Evolutionary conservation across 1,140 invertebrate genomes (phyloP).

Genomic region (Drosophila quadrilineata): DNA sequence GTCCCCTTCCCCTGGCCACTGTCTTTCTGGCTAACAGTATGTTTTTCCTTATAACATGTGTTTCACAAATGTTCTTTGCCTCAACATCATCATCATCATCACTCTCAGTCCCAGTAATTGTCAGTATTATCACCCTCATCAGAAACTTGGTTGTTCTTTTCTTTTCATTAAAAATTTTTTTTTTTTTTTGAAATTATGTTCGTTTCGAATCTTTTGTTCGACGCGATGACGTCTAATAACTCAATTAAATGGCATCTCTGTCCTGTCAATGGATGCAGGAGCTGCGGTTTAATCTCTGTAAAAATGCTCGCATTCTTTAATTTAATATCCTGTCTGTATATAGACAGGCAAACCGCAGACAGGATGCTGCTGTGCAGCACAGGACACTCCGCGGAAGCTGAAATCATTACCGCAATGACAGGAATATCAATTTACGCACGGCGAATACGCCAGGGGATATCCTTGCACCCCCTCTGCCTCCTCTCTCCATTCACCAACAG

Average conservation of each 20-base stretch:
- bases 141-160: slow-evolving; percentile 9
- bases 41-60: slow-evolving; percentile 60
- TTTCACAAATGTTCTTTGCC: slow-evolving; percentile 63
- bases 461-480: no score
- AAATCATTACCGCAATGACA: slow-evolving; percentile 71
- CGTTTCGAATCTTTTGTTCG: slow-evolving; percentile 39
- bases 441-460: slow-evolving; percentile 23
- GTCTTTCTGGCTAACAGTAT: slow-evolving; percentile 12
- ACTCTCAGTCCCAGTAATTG: slow-evolving; percentile 27
- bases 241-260: slow-evolving; percentile 65
- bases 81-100: slow-evolving; percentile 35
- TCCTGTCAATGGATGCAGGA: slow-evolving; percentile 51
- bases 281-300: slow-evolving; percentile 52
- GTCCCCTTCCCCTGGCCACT: neutral
- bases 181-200: slow-evolving; percentile 29
- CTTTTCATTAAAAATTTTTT: no score
- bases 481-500: slow-evolving; percentile 25
- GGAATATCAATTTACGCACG: slow-evolving; percentile 74
- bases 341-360: slow-evolving; percentile 51
- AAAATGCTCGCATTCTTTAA: slow-evolving; percentile 66
- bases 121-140: slow-evolving; percentile 32
- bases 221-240: slow-evolving; percentile 58
- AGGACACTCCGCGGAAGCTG: slow-evolving; percentile 52
- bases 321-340: slow-evolving; percentile 69
- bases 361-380: slow-evolving; percentile 53